Evolutionary conservation across 2,113 vertebrate genomes (phyloP), one percentile per base, ranked within the genome.

Genomic region (Phoxinus phoxinus): DNA sequence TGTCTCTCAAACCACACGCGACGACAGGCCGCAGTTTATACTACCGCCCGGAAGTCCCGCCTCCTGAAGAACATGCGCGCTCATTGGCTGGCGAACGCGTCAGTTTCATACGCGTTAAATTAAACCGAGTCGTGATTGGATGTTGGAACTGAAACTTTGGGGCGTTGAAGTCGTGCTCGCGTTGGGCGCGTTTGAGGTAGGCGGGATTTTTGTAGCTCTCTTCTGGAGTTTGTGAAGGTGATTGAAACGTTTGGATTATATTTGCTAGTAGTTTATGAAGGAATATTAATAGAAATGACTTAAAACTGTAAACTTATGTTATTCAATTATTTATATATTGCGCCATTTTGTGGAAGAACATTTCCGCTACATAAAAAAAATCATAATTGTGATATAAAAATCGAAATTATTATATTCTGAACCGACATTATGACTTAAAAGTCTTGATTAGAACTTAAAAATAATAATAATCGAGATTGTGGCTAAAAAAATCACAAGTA

Each of bases 11-110:
- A 91, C 88, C 94, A 90, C 94, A 94, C 94, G 94, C 90, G 23
- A 32, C 90, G 21, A 32, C 93, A 93, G 94, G 94, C 94, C 90
- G 84, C 27, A 78, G 84, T 79, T 92, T 93, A 91, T 92, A 92
- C 92, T 30, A 80, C 30, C 0, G 53, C 41, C 76, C 86, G 93
- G 93, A 94, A 92, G 86, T 91, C 91, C 85, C 91, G 89, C 94
- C 92, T 59, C 7, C 2, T 0, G 2, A 0, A 19, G 46, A 80
- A 27, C 2, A 13, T 0, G 3, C 2, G 0, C 35, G 1, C 0
- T 76, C 0, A 94, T 94, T 95, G 92, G 94, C 89, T 30, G 2
- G 59, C 44, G 48, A 1, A 7, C n/a, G 44, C 7, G 71, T 11
- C 30, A 19, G 6, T 67, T 53, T 0, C 3, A 21, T 0, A 8